Evolutionary conservation across 2,113 vertebrate species (phyloP), one percentile per base, ranked within the genome.

Genomic region (Manacus vitellinus): DNA sequence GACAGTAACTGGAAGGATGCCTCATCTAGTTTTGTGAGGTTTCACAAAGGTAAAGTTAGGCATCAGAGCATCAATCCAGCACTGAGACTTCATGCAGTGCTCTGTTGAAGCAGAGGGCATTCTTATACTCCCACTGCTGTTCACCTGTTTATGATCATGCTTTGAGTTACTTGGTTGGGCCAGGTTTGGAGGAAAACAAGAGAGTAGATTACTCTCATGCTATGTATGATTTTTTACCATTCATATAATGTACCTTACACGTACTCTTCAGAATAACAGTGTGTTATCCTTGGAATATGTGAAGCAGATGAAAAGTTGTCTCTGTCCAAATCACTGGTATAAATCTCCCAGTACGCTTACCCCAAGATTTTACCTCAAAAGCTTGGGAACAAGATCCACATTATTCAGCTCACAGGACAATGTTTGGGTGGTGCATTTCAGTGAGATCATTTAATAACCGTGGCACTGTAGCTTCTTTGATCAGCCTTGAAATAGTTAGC

Each of bases 191-290:
- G 49, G 23, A 10, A 62, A 88, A 73, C 6, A 52, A 15, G 21
- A 19, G 7, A 37, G 23, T 4, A 6, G 31, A 13, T 79, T 62
- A 19, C 33, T 35, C 58, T 59, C n/a, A 35, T 1, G 0, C 7
- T 33, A 12, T 9, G 7, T 31, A 27, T 19, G 61, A 46, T 20
- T 30, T 43, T 35, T 39, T 61, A 18, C 14, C 24, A 23, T 3
- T 20, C 9, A 5, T 13, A 12, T 13, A 47, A 71, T 4, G 2
- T 12, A 54, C 37, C 10, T 79, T 74, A 35, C 8, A 35, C 8
- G 6, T 12, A 18, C 33, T 56, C 25, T 68, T 41, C 55, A 58
- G 52, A 55, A 22, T 14, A 55, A 22, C n/a, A 65, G 41, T 0
- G 20, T 4, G 3, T 37, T 72, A 7, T 10, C n/a, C 21, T 23